Evolutionary conservation across 2,888 invertebrate genomes (phyloP).

Genomic region (Rotaria sp.): DNA sequence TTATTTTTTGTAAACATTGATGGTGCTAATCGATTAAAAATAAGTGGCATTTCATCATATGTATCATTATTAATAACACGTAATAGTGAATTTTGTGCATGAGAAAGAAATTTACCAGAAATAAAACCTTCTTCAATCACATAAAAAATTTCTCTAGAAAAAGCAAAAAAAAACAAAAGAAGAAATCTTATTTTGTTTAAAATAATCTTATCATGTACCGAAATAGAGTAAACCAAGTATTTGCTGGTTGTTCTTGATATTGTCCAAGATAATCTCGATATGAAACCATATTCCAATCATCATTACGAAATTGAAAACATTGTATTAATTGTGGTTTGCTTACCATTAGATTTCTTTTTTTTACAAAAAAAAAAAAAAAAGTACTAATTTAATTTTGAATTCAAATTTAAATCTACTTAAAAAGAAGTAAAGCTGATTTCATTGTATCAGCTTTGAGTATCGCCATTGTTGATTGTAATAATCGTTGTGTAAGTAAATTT

Average conservation of each 20-base stretch:
- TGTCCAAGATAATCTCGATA: conserved; percentile 52
- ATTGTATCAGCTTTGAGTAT: not conserved
- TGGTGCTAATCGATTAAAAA: conserved; percentile 54
- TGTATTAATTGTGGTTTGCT: conserved; percentile 50
- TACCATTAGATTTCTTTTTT: conserved; percentile 50
- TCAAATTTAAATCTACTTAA: not conserved
- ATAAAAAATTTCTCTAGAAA: conserved; percentile 51
- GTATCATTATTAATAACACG: conserved; percentile 55
- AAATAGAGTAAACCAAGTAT: conserved; percentile 54
- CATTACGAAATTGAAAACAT: conserved; percentile 52
- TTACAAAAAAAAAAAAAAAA: not conserved
- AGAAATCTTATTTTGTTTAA: not conserved
- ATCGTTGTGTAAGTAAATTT: not conserved
- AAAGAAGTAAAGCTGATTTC: not conserved
- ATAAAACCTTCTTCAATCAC: conserved; percentile 48
- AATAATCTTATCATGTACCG: conserved; percentile 44
- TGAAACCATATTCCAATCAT: conserved; percentile 55
- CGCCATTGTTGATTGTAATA: not conserved
- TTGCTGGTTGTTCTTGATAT: conserved; percentile 51
- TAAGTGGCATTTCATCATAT: conserved; percentile 51
- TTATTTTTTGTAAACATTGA: conserved; percentile 53
- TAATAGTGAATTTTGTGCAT: conserved; percentile 48
- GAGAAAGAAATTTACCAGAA: conserved; percentile 41
- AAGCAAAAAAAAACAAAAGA: not conserved
- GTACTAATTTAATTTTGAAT: no score